A percentile compares a stretch with the other conserved stretches of the same genome.
Evolutionary conservation across 2,888 invertebrate species (phyloP).

Genomic region (Carterocephalus palaemon): DNA sequence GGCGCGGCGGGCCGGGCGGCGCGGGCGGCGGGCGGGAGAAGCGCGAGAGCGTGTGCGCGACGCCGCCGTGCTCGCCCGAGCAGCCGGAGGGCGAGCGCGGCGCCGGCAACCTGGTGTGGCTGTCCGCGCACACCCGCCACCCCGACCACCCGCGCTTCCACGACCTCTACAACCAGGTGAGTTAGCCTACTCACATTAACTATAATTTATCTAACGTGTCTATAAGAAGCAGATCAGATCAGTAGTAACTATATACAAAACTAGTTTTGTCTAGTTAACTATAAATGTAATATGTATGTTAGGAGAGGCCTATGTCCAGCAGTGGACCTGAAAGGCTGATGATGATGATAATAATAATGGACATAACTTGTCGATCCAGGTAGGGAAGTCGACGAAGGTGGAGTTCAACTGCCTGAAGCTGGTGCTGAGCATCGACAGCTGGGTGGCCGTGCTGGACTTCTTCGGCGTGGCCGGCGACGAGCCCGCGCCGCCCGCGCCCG

Average conservation of each 20-base stretch:
- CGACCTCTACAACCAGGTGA: conserved; percentile 80
- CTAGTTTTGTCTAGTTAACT: too few relatives aligned
- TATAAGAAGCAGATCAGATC: too few relatives aligned
- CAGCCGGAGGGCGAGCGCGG: conserved; percentile 64
- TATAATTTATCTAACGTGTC: too few relatives aligned
- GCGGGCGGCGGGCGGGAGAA: conserved; percentile 32
- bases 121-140: conserved; percentile 83
- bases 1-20: conserved; percentile 7
- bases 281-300: too few relatives aligned
- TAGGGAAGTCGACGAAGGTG: conserved; percentile 84
- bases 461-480: conserved; percentile 82
- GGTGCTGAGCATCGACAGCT: conserved; percentile 94
- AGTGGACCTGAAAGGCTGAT: too few relatives aligned
- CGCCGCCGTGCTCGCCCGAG: conserved; percentile 83
- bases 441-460: conserved; percentile 97
- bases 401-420: conserved; percentile 96
- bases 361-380: conserved; percentile 38
- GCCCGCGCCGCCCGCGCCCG: conserved; percentile 32
- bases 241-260: too few relatives aligned
- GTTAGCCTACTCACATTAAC: not conserved
- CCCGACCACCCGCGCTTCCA: conserved; percentile 82
- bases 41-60: conserved; percentile 60
- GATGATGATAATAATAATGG: too few relatives aligned
- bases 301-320: too few relatives aligned
- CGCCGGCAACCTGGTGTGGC: conserved; percentile 85